Percentiles rank a stretch among this genome's conserved stretches.
Evolutionary conservation across 2,888 invertebrate species (phyloP).

Genomic region (Tenthredo scrophulariae): DNA sequence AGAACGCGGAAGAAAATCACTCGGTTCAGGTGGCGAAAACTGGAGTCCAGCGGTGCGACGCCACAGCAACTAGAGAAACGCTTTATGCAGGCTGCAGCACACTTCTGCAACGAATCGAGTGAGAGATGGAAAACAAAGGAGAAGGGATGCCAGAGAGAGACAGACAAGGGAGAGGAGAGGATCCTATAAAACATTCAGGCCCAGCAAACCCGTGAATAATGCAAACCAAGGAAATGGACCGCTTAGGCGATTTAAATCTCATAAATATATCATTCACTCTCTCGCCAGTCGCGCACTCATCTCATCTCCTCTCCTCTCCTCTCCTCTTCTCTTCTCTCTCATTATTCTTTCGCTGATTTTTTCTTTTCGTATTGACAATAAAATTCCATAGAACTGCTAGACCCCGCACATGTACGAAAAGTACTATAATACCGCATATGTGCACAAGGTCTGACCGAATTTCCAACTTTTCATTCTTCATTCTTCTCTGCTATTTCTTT

Average conservation of each 20-base stretch:
- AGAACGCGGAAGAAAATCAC: constrained; percentile 40
- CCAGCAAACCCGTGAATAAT: constrained; percentile 74
- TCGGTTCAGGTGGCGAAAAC: neutral
- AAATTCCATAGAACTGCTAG: neutral
- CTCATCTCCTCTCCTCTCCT: constrained; percentile 28
- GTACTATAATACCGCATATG: too few relatives aligned
- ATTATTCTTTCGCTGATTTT: neutral
- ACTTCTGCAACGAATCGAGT: neutral
- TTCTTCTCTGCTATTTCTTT: neutral
- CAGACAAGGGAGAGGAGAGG: constrained; percentile 42
- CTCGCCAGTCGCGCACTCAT: constrained; percentile 54
- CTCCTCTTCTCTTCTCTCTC: constrained; percentile 23
- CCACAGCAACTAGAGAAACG: neutral
- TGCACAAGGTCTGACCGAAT: neutral
- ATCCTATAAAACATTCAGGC: constrained; percentile 72
- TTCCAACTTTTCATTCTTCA: neutral
- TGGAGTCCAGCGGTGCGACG: neutral
- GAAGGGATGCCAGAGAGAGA: neutral
- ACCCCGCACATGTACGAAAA: neutral
- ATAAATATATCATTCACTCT: constrained; percentile 71
- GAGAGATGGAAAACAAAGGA: constrained; percentile 17
- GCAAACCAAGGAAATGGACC: constrained; percentile 76
- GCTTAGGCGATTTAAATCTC: constrained; percentile 77
- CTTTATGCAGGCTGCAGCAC: neutral
- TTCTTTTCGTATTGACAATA: neutral